Conservation (phyloP, 2,888 invertebrate species). For the Clitarchus hookeri region DNA sequence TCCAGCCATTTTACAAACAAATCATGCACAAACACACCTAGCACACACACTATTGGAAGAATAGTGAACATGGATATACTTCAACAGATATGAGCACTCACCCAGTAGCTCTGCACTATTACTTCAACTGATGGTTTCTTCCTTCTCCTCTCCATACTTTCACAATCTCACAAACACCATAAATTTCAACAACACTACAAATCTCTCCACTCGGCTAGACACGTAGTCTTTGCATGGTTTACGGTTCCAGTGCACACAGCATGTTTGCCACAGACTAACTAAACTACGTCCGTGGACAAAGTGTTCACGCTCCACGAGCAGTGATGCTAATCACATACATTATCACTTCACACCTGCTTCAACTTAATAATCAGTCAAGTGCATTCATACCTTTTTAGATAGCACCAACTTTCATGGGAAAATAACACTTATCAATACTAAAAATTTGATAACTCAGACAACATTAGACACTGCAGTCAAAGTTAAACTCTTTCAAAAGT, state of each 20-base stretch:
- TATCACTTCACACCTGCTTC: not conserved
- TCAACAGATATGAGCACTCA: constrained; percentile 16
- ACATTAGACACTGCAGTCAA: too few relatives aligned
- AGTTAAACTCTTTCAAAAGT: too few relatives aligned
- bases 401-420: not conserved
- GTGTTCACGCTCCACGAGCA: not conserved
- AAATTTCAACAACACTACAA: not conserved
- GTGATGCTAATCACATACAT: not conserved
- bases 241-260: not conserved
- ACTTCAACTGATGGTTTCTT: constrained; percentile 15
- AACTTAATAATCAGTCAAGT: not conserved
- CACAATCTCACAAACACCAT: not conserved
- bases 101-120: constrained; percentile 20
- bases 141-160: constrained; percentile 17
- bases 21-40: not conserved
- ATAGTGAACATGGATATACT: not conserved
- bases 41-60: not conserved
- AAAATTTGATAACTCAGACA: not conserved
- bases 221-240: not conserved
- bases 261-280: not conserved
- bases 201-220: not conserved
- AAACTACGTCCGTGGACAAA: not conserved
- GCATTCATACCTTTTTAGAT: not conserved
- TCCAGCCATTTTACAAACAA: not conserved
- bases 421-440: not conserved